Conservation (phyloP, 1,140 invertebrate genomes). For the Heliconius nattereri region DNA sequence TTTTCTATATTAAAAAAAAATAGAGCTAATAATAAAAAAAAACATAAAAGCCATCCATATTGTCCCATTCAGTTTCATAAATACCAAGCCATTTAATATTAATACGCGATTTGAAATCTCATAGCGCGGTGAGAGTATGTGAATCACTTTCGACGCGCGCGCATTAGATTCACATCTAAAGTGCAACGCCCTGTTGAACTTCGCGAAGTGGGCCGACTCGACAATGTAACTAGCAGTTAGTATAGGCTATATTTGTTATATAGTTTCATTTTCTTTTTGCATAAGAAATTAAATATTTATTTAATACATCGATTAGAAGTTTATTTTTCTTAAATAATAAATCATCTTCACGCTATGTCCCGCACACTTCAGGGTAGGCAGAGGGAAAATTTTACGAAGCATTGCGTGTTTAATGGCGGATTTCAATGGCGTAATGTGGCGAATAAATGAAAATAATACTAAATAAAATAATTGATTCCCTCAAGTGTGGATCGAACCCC, state of each 20-base stretch:
- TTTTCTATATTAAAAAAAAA: no score
- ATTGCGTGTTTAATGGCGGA: no score
- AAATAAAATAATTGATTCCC: no score
- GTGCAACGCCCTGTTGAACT: slow-evolving; percentile 76
- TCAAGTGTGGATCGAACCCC: no score
- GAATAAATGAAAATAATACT: no score
- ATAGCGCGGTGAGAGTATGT: slow-evolving; percentile 47
- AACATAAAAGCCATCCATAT: not conserved
- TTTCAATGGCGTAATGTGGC: no score
- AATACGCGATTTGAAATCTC: slow-evolving; percentile 31
- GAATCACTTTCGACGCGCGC: slow-evolving; percentile 72
- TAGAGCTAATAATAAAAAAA: not conserved
- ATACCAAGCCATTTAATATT: slow-evolving; percentile 19
- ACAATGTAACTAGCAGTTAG: not conserved
- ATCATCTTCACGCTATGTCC: no score
- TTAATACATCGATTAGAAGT: not conserved
- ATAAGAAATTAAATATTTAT: not conserved
- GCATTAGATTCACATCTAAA: slow-evolving; percentile 64
- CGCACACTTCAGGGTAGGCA: no score
- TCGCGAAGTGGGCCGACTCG: slow-evolving; percentile 61
- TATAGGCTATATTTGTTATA: not conserved
- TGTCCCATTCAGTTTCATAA: slow-evolving; percentile 13
- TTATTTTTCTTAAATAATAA: no score
- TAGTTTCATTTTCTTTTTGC: not conserved
- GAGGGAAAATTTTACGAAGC: no score